Evolutionary conservation across 30 jellyfish, hydroid and myxozoan species (phyloP), one percentile per base, ranked within the genome.

Genomic region (Sanderia malayensis): DNA sequence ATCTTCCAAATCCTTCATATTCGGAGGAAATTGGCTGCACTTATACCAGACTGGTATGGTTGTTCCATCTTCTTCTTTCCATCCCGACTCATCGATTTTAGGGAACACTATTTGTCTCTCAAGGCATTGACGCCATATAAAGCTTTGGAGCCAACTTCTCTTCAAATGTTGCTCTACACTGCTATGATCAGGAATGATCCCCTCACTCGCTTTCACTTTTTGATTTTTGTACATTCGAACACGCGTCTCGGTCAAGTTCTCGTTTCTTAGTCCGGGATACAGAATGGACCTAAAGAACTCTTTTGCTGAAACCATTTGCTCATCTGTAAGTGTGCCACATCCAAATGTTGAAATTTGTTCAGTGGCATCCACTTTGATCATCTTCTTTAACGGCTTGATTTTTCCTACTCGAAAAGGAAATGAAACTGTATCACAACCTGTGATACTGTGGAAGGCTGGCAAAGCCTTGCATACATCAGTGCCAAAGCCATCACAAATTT

Each of bases 11-110:
- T 72, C 60, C 61, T 31, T 72, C 72, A 34, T 55, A 22, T 30
- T 31, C 31, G 86, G 86, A 23, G 86, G 86, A 58, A 55, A 74
- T 66, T 74, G 76, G 68, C 55, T 74, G 57, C 86, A 58, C 32
- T 57, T 46, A 52, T 74, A 74, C 86, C 85, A 72, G 0, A 72
- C 60, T 13, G 73, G 85, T 61, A 49, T 31, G 15, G 53, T 72
- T 15, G 60, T 46, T 0, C 7, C 49, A 6, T 41, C 76, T 1
- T 53, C 75, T 58, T 74, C 76, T 58, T 33, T 74, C 86, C 86
- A 74, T 67, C 76, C 57, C 0, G 86, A 55, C 29, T 74, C 86
- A 74, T 31, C 61, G 6, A 74, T 7, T 2, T 47, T 49, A 0
- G 86, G 76, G 30, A 4, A 74, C 17, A 55, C 74, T 55, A 74